Percentiles rank a stretch among this genome's conserved stretches.
These are phyloP conservation scores for Selene dorsalis DNA, from an alignment of 2,797 vertebrate genomes.

Conservation along the genomic window DNA sequence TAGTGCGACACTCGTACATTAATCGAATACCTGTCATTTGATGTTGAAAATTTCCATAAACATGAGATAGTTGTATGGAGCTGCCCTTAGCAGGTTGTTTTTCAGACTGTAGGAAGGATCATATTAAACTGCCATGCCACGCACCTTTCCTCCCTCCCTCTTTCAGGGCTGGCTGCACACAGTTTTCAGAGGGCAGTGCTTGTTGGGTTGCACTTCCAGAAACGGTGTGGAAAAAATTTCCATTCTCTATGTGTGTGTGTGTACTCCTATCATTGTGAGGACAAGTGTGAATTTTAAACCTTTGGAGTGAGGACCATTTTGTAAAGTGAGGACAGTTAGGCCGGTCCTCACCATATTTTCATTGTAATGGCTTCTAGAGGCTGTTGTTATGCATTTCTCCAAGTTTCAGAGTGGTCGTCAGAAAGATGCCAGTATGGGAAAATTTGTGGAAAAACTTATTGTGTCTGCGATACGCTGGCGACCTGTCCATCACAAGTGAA, in stretches of 20 bases:
- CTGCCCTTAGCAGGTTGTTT: conserved; percentile 13
- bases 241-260: conserved; percentile 24
- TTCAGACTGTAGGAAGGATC: conserved; percentile 46
- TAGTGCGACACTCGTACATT: neutral
- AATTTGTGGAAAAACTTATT: too few relatives aligned
- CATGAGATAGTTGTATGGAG: neutral
- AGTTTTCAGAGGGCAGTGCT: conserved; percentile 54
- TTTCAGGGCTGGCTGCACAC: conserved; percentile 71
- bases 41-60: neutral
- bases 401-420: too few relatives aligned
- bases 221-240: conserved; percentile 40
- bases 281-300: too few relatives aligned
- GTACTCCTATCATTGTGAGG: too few relatives aligned
- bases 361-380: too few relatives aligned
- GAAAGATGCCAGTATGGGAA: too few relatives aligned
- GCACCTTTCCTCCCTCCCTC: conserved; percentile 55
- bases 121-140: conserved; percentile 62
- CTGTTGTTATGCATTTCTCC: too few relatives aligned
- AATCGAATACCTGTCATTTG: neutral
- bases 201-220: conserved; percentile 51
- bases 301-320: too few relatives aligned
- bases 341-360: too few relatives aligned
- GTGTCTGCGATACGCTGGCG: too few relatives aligned
- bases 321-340: too few relatives aligned
- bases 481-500: too few relatives aligned